Base-by-base conservation (phyloP, 1,140 invertebrate species). In the Drosophila burlai region DNA sequence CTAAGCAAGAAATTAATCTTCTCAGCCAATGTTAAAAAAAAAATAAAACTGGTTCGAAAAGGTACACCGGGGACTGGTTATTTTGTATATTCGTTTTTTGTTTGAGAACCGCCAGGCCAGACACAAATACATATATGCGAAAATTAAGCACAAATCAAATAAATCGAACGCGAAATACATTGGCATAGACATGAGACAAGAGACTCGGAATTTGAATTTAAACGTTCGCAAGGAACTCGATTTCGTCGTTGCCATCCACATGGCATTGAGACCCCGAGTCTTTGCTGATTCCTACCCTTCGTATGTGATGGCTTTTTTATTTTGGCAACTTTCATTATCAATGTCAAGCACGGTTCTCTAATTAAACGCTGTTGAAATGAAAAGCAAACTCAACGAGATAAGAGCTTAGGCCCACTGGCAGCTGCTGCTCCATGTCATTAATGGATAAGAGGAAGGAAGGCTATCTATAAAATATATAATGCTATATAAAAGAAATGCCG, bases 311-410 rank as follows among this genome's bases (percentile, higher is more conserved):
- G 8, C 47, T n/a, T 68, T 58, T 61, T 54, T 18, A 62, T 67
- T 69, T 78, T 57, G 58, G 58, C 55, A 67, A 68, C 59, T 86
- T 87, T 86, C 83, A 87, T 86, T 86, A 86, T 86, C 83, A 86
- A 86, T 86, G 83, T 87, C 83, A 87, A 81, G 82, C 80, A 80
- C 80, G 63, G 69, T 68, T 72, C 67, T 77, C 67, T 77, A 77
- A 77, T 77, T 69, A 77, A 77, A 77, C 73, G 50, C 63, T 57
- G 42, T 76, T 31, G 47, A 77, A 68, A 68, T 54, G 29, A 45
- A 34, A 71, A 49, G 36, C 36, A 29, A 73, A 72, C 26, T 34
- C 34, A 24, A 34, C 26, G 45, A 43, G 82, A 85, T 86, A 86
- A 76, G 76, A 52, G 50, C 7, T 11, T 15, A 55, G 54, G 31